Conservation (phyloP, 2,797 vertebrate genomes). For the Halcyon chelicuti region DNA sequence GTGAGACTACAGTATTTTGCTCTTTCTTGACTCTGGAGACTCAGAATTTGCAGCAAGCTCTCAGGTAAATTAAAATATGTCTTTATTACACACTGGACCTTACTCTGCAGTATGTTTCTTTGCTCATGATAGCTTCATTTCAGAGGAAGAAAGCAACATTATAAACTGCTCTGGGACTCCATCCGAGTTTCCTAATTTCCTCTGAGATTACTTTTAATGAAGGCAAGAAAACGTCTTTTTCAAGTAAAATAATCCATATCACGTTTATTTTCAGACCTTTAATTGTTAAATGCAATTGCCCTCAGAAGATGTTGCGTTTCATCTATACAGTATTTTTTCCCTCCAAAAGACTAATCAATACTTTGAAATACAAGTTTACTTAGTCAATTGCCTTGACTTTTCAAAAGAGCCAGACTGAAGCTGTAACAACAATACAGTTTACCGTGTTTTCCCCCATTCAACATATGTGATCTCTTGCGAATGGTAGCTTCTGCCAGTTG, state of each 20-base stretch:
- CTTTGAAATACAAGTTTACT: background rate
- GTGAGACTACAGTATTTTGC: background rate
- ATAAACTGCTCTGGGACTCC: background rate
- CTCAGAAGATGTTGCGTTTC: background rate
- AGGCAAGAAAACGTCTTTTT: background rate
- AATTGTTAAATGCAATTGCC: background rate
- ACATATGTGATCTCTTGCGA: accelerated
- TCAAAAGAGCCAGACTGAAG: background rate
- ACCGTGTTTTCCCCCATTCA: background rate
- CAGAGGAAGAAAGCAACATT: background rate
- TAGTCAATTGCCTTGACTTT: background rate
- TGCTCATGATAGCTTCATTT: background rate
- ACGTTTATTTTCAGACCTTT: background rate
- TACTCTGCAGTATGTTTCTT: background rate
- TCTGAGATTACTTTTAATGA: background rate
- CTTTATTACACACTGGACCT: background rate
- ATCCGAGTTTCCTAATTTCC: background rate
- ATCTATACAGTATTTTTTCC: background rate
- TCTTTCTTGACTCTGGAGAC: background rate
- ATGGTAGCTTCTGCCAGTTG: background rate
- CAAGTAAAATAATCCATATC: background rate
- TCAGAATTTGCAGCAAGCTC: background rate
- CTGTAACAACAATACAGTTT: background rate
- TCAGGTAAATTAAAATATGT: background rate
- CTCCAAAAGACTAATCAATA: background rate